Conservation (phyloP, 2,888 invertebrate species). For the Brachynemurus nebulosus region DNA sequence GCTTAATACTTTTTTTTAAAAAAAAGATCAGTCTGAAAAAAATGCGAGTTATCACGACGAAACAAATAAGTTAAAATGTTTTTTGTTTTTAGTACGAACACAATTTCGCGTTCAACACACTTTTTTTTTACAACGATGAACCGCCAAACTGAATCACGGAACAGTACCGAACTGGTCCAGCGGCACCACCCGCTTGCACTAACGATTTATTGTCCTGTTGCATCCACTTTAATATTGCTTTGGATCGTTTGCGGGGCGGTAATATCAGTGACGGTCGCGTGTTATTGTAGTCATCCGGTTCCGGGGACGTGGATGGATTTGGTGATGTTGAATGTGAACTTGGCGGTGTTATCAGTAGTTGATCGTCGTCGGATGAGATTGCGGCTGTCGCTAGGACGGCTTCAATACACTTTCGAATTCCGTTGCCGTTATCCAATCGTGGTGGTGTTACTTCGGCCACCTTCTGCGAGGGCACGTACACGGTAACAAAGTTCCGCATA, state of each 20-base stretch:
- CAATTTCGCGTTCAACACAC: not conserved
- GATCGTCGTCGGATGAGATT: constrained; percentile 36
- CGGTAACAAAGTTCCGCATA: constrained; percentile 22
- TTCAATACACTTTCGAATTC: constrained; percentile 46
- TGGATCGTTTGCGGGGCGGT: constrained; percentile 64
- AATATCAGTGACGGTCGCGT: constrained; percentile 36
- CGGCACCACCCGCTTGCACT: not conserved
- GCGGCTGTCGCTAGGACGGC: constrained; percentile 44
- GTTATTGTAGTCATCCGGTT: constrained; percentile 33
- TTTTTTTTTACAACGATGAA: constrained; percentile 40
- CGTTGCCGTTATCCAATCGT: constrained; percentile 34
- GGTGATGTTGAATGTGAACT: constrained; percentile 42
- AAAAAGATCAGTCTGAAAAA: no score
- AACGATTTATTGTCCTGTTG: constrained; percentile 29
- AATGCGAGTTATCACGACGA: not conserved
- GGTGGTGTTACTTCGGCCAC: constrained; percentile 20
- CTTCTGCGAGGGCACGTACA: constrained; percentile 25
- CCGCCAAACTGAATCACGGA: constrained; percentile 82
- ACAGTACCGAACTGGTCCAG: constrained; percentile 33
- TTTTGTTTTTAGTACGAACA: not conserved
- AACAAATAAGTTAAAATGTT: not conserved
- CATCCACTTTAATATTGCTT: constrained; percentile 60
- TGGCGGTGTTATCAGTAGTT: constrained; percentile 41
- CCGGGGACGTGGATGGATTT: constrained; percentile 37
- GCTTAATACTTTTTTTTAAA: no score